Conservation (phyloP, 1,140 invertebrate species). For the Brachionus angularis region DNA sequence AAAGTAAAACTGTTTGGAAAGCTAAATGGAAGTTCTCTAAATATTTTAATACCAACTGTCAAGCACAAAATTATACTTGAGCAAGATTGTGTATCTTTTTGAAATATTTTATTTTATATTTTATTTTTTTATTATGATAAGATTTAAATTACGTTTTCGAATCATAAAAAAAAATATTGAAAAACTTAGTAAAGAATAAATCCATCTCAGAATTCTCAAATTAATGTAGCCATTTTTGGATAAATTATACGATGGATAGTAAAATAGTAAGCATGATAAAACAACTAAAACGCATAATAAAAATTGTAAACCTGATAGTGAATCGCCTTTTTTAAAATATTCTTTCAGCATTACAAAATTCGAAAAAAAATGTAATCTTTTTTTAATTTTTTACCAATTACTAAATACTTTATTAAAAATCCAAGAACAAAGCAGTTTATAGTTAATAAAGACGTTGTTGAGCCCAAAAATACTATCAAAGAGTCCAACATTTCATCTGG, state of each 20-base stretch:
- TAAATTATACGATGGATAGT: slow-evolving; percentile 30
- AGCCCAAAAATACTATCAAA: neutral
- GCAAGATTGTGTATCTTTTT: neutral
- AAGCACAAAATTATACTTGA: slow-evolving; percentile 6
- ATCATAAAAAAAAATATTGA: slow-evolving; percentile 26
- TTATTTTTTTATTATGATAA: neutral
- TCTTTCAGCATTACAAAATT: neutral
- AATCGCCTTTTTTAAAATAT: neutral
- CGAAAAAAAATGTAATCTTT: neutral
- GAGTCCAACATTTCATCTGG: neutral
- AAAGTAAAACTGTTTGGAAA: slow-evolving; percentile 38
- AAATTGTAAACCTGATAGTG: slow-evolving; percentile 17
- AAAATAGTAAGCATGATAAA: slow-evolving; percentile 29
- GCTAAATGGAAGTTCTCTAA: slow-evolving; percentile 14
- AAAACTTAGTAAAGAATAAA: slow-evolving; percentile 2
- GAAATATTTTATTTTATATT: neutral
- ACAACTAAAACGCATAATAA: neutral
- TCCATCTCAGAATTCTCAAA: slow-evolving; percentile 31
- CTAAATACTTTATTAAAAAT: slow-evolving; percentile 27
- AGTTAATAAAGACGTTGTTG: neutral
- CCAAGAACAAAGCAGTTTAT: slow-evolving; percentile 12
- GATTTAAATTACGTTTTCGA: slow-evolving; percentile 15
- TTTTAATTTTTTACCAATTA: neutral
- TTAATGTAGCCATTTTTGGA: neutral
- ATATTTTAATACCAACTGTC: slow-evolving; percentile 21